phyloP scores from a whole-genome alignment of 2,113 vertebrate genomes.

The Pachypanchax playfairii region DNA sequence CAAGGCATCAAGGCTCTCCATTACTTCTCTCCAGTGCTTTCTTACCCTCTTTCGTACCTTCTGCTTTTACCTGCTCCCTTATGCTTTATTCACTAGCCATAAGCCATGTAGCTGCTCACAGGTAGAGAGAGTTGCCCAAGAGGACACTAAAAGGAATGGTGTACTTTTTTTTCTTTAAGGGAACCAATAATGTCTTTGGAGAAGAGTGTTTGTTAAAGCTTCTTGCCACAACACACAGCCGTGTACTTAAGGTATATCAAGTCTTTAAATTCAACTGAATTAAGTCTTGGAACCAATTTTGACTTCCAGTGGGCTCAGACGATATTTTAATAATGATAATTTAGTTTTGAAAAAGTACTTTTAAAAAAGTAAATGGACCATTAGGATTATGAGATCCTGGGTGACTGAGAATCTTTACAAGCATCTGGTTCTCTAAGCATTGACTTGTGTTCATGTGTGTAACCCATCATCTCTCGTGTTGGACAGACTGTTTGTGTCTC shows the following conservation, averaged over 20 bases:
- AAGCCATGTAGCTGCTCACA: conserved; percentile 53
- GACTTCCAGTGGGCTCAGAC: not conserved
- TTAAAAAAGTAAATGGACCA: no score
- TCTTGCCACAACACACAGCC: not conserved
- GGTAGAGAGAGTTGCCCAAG: conserved; percentile 41
- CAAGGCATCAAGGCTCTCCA: conserved; percentile 40
- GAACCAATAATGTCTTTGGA: not conserved
- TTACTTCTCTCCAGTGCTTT: not conserved
- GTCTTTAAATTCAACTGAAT: not conserved
- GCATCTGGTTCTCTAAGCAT: not conserved
- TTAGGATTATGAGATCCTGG: no score
- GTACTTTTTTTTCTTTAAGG: conserved; percentile 2
- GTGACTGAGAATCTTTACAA: no score
- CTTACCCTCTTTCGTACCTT: not conserved
- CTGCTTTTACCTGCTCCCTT: conserved; percentile 35
- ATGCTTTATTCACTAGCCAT: conserved; percentile 57
- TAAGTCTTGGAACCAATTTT: not conserved
- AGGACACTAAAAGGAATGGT: conserved; percentile 21
- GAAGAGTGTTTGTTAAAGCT: not conserved
- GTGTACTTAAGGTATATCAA: not conserved
- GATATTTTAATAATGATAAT: no score
- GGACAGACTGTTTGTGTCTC: conserved; percentile 18
- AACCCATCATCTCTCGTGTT: conserved; percentile 2
- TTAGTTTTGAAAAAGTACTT: no score
- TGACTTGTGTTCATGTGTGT: not conserved